Conservation (phyloP, 1,140 invertebrate genomes). For the Drosophila melanica region DNA sequence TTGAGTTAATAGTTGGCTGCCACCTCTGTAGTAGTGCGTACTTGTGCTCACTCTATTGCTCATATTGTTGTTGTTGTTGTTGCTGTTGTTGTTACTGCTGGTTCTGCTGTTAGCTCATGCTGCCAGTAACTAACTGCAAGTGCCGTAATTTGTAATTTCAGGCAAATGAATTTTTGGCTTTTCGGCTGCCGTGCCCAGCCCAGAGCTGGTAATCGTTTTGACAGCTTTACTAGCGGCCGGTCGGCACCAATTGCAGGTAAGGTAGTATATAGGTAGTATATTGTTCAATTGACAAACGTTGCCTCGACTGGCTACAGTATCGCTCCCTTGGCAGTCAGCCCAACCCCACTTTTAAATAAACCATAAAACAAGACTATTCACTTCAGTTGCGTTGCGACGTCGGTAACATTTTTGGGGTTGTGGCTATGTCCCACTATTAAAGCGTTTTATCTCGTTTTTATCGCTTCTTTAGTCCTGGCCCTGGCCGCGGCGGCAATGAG, state of each 20-base stretch:
- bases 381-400: slow-evolving; percentile 76
- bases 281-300: slow-evolving; percentile 71
- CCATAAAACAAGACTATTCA: slow-evolving; percentile 82
- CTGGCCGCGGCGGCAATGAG: slow-evolving; percentile 34
- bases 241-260: slow-evolving; percentile 56
- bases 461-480: slow-evolving; percentile 74
- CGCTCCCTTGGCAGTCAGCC: slow-evolving; percentile 31
- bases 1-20: slow-evolving; percentile 78
- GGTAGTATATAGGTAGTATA: slow-evolving; percentile 25
- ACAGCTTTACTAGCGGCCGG: slow-evolving; percentile 48
- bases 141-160: slow-evolving; percentile 81
- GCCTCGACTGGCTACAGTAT: slow-evolving; percentile 54
- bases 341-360: slow-evolving; percentile 72
- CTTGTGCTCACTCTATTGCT: slow-evolving; percentile 22
- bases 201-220: slow-evolving; percentile 54
- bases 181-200: slow-evolving; percentile 30
- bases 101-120: slow-evolving; percentile 8
- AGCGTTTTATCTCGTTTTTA: slow-evolving; percentile 78
- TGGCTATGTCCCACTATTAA: slow-evolving; percentile 34
- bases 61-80: slow-evolving; percentile 13
- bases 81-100: slow-evolving; percentile 9
- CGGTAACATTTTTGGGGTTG: slow-evolving; percentile 52
- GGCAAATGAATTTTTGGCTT: slow-evolving; percentile 80
- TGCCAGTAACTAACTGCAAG: slow-evolving; percentile 57
- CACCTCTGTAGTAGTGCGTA: slow-evolving; percentile 52